Base-by-base conservation (phyloP, 92 coral and sea anemone species). In the Parazoanthus darwini region DNA sequence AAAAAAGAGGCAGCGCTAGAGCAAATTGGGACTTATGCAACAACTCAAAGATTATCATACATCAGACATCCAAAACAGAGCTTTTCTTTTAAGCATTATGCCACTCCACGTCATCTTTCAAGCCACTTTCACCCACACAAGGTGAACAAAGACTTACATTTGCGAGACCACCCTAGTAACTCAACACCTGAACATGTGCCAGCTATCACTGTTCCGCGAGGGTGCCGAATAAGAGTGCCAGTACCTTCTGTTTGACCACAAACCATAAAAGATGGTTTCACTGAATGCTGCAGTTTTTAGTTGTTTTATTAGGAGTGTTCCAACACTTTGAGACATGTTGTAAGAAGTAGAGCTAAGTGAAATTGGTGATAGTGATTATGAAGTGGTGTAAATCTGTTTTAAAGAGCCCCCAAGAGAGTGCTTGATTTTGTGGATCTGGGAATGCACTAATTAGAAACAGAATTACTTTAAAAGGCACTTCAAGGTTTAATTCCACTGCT, bases 81-180 rank as follows among this genome's bases (percentile, higher is more conserved):
- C 10, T 95, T 91, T 90, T 82, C 93, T 10, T 89, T 66, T 37
- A 90, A 87, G 68, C 98, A 91, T 75, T 75, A 90, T 85, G 98
- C 98, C 33, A 76, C 96, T 54, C 94, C 98, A 9, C 94, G 91
- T 11, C 78, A 91, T 80, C 89, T 93, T 43, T 97, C 99, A 29
- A 95, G 98, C 73, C 96, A 97, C 78, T 92, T 97, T 59, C 99
- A 97, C 79, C 98, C 99, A 6, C 99, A 95, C 81, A 92, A 76
- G 8, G 93, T 93, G 59, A 97, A 97, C 90, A 95, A 91, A 86
- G 91, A 97, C 89, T 92, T 97, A 39, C 96, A 93, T 78, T 81
- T 96, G 29, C 87, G 99, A 29, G 94, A 93, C n/a, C 90, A 82
- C 39, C 93, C 88, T 23, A 80, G 89, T 50, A 92, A 91, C 77